Evolutionary conservation across 2,797 vertebrate genomes (phyloP), one percentile per base, ranked within the genome.

Genomic region (Diplodus sargus): DNA sequence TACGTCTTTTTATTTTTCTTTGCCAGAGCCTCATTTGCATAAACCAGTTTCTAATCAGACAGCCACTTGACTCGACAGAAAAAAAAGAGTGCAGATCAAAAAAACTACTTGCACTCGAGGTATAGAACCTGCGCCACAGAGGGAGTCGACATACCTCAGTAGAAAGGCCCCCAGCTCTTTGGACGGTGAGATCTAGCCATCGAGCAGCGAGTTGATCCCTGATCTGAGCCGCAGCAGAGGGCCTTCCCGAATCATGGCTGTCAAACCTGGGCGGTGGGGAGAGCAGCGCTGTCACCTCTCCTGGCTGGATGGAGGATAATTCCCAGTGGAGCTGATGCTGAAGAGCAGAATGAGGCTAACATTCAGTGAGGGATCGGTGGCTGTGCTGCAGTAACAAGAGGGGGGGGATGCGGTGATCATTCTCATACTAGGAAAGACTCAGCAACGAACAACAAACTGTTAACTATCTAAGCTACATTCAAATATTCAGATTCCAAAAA

Each of bases 161-260:
- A 92, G 94, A 94, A 94, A 91, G 87, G 89, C 93, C 93, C 91
- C 92, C 91, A 86, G 89, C 89, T 90, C 91, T 82, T 87, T 72
- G 84, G 84, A 78, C 69, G 77, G 78, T 83, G 89, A 92, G 89
- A 76, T 94, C 90, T 93, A 93, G 94, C 95, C 95, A 95, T 94
- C 28, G 74, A 94, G 90, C 75, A 84, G 82, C 15, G 81, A 86
- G 85, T 54, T 82, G 83, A 87, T 88, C 83, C 85, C 84, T 48
- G 76, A 84, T 89, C 82, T 83, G 78, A 87, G 87, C 76, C n/a
- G 64, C 16, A 71, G 89, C 78, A 85, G 83, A 81, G 77, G 88
- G 84, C 69, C 87, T 79, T 77, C 85, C 82, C 72, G 12, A 87
- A 90, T 86, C 93, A 93, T 93, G 89, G 84, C 89, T 86, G 90